phyloP scores from a whole-genome alignment of 1,140 invertebrate genomes.

The Dendrolimus kikuchii region DNA sequence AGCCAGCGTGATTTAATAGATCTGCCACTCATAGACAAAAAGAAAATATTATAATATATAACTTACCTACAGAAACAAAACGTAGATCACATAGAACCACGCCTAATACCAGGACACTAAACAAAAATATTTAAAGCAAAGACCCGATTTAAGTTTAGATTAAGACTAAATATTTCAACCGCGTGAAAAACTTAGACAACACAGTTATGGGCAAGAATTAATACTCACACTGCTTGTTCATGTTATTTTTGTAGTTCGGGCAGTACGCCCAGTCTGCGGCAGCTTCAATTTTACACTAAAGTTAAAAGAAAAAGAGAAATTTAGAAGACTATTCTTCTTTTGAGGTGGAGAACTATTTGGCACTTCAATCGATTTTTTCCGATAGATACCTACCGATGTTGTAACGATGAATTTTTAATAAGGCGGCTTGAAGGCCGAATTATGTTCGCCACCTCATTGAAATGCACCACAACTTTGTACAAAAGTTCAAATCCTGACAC shows the following conservation, averaged over 20 bases:
- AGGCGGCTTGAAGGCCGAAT: not conserved
- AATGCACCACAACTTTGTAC: constrained; percentile 43
- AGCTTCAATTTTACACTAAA: constrained; percentile 47
- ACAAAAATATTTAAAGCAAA: too few relatives aligned
- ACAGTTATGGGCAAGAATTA: constrained; percentile 4
- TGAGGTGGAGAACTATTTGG: constrained; percentile 11
- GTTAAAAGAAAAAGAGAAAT: constrained; percentile 32
- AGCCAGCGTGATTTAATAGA: constrained; percentile 28
- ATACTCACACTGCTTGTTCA: constrained; percentile 53
- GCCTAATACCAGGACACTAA: too few relatives aligned
- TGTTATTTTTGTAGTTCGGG: constrained; percentile 36
- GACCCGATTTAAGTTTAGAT: too few relatives aligned
- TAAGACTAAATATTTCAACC: too few relatives aligned
- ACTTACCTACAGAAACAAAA: not conserved
- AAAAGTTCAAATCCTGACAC: constrained; percentile 45
- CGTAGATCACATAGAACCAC: too few relatives aligned
- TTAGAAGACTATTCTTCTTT: constrained; percentile 12
- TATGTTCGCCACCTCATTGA: constrained; percentile 13
- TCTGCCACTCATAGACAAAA: constrained; percentile 18
- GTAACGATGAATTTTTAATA: too few relatives aligned
- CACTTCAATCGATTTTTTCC: too few relatives aligned
- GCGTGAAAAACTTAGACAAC: too few relatives aligned
- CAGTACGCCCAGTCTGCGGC: constrained; percentile 28
- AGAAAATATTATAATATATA: not conserved
- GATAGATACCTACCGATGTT: too few relatives aligned